phyloP scores from a whole-genome alignment of 2,888 invertebrate genomes.

The Gari tellinella region DNA sequence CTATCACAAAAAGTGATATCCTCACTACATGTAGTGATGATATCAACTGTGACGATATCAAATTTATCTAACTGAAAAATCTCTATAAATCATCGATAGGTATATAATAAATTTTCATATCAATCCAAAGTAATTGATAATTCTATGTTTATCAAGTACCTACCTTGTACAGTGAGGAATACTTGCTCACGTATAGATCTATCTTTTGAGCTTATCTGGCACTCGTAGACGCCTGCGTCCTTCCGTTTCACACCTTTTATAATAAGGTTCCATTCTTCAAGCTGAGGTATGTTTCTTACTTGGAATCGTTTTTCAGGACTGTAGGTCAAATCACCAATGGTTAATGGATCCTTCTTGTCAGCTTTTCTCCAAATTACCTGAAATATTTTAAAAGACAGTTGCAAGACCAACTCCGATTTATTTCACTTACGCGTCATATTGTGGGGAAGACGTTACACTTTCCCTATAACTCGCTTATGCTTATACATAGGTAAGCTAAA shows the following conservation, averaged over 20 bases:
- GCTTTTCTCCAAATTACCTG: conserved; percentile 78
- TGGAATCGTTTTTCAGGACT: conserved; percentile 69
- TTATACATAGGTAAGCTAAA: no score
- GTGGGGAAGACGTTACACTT: no score
- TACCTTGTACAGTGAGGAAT: conserved; percentile 17
- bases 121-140: no score
- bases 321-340: conserved; percentile 72
- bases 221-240: conserved; percentile 77
- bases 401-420: no score
- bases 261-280: conserved; percentile 70
- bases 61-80: no score
- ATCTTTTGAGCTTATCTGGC: conserved; percentile 72
- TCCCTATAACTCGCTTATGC: no score
- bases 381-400: conserved; percentile 19
- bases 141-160: neutral
- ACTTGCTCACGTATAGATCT: conserved; percentile 26
- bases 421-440: no score
- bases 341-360: conserved; percentile 75
- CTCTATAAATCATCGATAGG: no score
- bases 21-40: no score
- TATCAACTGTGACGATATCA: no score
- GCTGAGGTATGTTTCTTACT: conserved; percentile 54
- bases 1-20: no score
- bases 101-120: no score
- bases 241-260: conserved; percentile 66